These are phyloP conservation scores for Anguilla megastoma DNA, from an alignment of 2,797 vertebrate genomes.

Conservation along the genomic window DNA sequence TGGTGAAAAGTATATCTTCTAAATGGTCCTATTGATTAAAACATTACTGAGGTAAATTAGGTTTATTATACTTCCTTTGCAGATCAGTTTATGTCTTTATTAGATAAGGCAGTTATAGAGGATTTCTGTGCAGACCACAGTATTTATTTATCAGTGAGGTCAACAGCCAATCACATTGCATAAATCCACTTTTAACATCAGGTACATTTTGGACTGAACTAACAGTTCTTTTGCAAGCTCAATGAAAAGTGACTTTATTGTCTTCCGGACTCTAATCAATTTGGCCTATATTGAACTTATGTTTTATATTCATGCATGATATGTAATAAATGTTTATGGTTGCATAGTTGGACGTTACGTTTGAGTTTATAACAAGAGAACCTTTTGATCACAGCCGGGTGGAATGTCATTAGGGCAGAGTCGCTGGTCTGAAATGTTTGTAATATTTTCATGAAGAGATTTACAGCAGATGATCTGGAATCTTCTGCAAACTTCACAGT, in stretches of 20 bases:
- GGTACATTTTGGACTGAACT: conserved; percentile 46
- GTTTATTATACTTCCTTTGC: conserved; percentile 59
- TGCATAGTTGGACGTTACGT: background rate
- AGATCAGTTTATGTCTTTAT: conserved; percentile 62
- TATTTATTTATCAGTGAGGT: conserved; percentile 39
- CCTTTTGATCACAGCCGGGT: background rate
- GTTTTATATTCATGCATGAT: background rate
- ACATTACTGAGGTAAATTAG: conserved; percentile 50
- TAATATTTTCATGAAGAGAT: conserved; percentile 1
- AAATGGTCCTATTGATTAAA: conserved; percentile 61
- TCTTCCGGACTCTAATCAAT: background rate
- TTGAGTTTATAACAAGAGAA: background rate
- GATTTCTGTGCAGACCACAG: background rate
- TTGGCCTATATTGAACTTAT: background rate
- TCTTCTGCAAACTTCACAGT: background rate
- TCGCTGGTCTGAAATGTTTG: background rate
- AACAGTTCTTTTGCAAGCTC: background rate
- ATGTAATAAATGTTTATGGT: background rate
- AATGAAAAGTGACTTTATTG: background rate
- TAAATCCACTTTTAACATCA: conserved; percentile 43
- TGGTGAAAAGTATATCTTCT: conserved; percentile 45
- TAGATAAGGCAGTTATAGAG: conserved; percentile 54
- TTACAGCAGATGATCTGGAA: background rate
- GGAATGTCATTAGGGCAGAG: background rate
- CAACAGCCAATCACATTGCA: conserved; percentile 53